Conservation (phyloP, 2,113 vertebrate genomes). For the Fulmarus glacialis region DNA sequence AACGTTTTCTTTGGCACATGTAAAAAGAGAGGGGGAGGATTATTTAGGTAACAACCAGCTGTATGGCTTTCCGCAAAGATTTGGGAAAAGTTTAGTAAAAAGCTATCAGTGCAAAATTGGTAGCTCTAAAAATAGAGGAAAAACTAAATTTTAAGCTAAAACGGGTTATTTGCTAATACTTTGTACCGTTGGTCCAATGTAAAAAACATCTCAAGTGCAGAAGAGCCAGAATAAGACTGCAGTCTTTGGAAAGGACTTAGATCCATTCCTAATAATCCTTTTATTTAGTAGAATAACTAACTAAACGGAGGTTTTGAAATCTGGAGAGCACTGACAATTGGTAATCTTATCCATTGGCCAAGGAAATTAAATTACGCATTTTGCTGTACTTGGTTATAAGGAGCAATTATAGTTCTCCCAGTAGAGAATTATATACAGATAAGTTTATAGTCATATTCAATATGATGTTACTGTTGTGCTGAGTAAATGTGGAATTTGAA, state of each 20-base stretch:
- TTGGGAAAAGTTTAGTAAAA: not conserved
- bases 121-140: not conserved
- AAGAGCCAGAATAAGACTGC: not conserved
- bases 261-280: not conserved
- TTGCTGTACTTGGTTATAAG: not conserved
- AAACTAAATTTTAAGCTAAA: not conserved
- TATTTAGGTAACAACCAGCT: not conserved
- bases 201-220: not conserved
- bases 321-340: not conserved
- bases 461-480: not conserved
- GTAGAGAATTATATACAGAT: not conserved
- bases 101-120: not conserved
- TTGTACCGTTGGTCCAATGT: not conserved
- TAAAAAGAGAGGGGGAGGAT: not conserved
- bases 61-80: not conserved
- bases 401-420: not conserved
- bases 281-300: not conserved
- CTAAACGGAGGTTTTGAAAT: not conserved
- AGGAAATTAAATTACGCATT: not conserved
- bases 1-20: accelerated
- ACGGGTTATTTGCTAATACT: not conserved
- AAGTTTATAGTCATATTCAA: not conserved
- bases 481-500: not conserved
- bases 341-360: not conserved
- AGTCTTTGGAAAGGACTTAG: not conserved